Conservation (phyloP, 2,888 invertebrate genomes). For the Lasius fuliginosus region DNA sequence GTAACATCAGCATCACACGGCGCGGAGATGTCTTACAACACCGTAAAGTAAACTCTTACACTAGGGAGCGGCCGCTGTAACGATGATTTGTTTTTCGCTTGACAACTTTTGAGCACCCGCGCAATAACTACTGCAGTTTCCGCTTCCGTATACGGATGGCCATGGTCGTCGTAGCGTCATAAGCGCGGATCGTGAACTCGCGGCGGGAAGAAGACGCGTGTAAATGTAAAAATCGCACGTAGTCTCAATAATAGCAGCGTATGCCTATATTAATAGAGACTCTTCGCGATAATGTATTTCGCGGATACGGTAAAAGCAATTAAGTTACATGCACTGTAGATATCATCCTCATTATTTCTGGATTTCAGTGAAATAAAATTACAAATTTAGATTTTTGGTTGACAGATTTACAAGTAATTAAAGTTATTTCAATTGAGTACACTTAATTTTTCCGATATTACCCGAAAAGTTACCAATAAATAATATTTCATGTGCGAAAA, state of each 20-base stretch:
- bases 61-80: conserved; percentile 31
- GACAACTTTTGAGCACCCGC: conserved; percentile 58
- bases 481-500: neutral
- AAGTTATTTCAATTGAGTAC: neutral
- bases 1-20: conserved; percentile 75
- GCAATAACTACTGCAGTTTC: conserved; percentile 55
- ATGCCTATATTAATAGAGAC: neutral
- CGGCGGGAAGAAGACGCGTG: neutral
- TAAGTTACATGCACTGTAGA: neutral
- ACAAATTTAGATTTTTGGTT: conserved; percentile 11
- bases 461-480: neutral
- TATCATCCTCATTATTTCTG: conserved; percentile 13
- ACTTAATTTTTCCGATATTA: conserved; percentile 1
- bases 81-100: conserved; percentile 61
- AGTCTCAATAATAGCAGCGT: neutral
- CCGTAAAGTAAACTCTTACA: conserved; percentile 73
- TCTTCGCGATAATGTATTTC: neutral
- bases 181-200: conserved; percentile 1
- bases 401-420: neutral
- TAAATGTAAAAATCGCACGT: conserved; percentile 33
- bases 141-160: neutral
- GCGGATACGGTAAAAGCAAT: neutral
- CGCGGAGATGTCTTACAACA: conserved; percentile 70
- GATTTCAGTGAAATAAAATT: conserved; percentile 12
- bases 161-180: conserved; percentile 14